Base-by-base conservation (phyloP, 2,113 vertebrate genomes). In the Peucedramus taeniatus region DNA sequence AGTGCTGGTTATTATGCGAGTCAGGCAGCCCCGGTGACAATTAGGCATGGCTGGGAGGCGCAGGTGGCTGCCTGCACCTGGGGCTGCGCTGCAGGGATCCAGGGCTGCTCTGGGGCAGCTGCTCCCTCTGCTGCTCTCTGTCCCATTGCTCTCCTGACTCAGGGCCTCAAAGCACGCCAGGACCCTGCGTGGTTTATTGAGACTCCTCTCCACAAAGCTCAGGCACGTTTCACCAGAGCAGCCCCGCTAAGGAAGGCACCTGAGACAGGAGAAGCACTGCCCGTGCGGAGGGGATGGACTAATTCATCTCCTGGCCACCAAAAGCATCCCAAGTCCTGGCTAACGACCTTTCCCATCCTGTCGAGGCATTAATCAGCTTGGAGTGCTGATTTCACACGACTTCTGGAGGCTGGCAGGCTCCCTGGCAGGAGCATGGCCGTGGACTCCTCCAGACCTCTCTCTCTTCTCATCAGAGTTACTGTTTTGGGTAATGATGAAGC, bases 381-480 rank as follows among this genome's bases (percentile, higher is more conserved):
- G 10, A 96, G 93, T 51, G 91, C 90, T 92, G 88, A 94, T 95
- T 96, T 85, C 64, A 24, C 50, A 33, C 0, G 76, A 50, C 65
- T 81, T 30, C 12, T 42, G 44, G 85, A 94, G 79, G 53, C 40
- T 77, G 84, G 68, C 69, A 10, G 72, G 85, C 72, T 80, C 45
- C 47, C 56, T 42, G 93, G 88, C 84, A 96, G 94, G 68, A 94
- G 64, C 77, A 2, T 83, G 97, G 97, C 93, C 74, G 0, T 17
- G 72, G 96, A 39, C 94, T 96, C 82, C 94, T 94, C 94, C 87
- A 97, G 97, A 91, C 97, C 95, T 92, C 84, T 95, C 93, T 92
- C 94, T 82, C 93, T 93, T 84, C 82, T 98, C 98, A 98, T 98
- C 98, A 98, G 95, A 98, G 96, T 95, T 97, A 97, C 98, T 95